Evolutionary conservation across 2,888 invertebrate genomes (phyloP), one percentile per base, ranked within the genome.

Genomic region (Ommatoiulus sabulosus): DNA sequence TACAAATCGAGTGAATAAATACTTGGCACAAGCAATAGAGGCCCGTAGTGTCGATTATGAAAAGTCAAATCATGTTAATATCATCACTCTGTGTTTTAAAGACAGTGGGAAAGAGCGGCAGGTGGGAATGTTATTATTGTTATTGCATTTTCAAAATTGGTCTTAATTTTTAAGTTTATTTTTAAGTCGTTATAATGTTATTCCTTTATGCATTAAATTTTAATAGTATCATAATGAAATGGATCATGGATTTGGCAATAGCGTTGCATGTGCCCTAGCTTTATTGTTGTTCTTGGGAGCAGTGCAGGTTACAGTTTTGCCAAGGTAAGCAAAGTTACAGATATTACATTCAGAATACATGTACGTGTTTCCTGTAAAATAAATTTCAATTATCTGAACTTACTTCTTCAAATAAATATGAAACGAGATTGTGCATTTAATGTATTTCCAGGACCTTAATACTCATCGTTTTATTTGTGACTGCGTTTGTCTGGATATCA

Each of bases 1-100:
- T 57, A 96, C 96, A 63, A 97, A 97, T 93, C 95, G 97, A 90
- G 97, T 97, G 89, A 97, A 97, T 94, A 97, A 97, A 93, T 97
- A 96, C 93, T 94, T 98, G 91, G 96, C 97, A 89, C 97, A 97
- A 93, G 97, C 97, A 48, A 97, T 97, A 91, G 97, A 97, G 92
- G 97, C 97, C 52, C 94, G 97, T 90, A 97, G 97, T 92, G 97
- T 97, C 90, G 97, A 97, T 92, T 94, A 97, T 89, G 97, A 97
- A 93, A 97, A 97, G 93, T 96, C 96, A 43, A 96, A 96, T 87
- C 97, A 97, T 92, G 97, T 97, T 88, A 97, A 97, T 92, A 94
- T 96, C 87, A 93, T 97, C 89, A 97, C 97, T 5, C 93, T 98
- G 88, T 96, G 96, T 92, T 98, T 98, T 92, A 96, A 96, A 91